Conservation (phyloP, 2,113 vertebrate species). For the Caranx ignobilis region DNA sequence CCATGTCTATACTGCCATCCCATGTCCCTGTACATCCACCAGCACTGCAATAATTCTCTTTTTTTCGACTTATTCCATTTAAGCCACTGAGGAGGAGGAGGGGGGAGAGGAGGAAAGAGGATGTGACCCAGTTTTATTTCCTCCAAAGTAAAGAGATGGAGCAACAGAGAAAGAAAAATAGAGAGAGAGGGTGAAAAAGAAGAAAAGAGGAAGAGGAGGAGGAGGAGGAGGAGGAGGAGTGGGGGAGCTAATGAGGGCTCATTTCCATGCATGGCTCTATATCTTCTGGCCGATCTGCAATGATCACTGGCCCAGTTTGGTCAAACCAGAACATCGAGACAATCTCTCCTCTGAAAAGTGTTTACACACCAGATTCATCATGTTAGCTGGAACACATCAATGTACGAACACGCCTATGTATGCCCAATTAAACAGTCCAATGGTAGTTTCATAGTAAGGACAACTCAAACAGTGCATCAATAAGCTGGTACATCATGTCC, state of each 20-base stretch:
- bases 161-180: slow-evolving; percentile 55
- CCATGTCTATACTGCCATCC: slow-evolving; percentile 7
- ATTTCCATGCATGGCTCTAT: slow-evolving; percentile 66
- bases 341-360: background rate
- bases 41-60: slow-evolving; percentile 40
- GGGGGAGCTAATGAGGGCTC: slow-evolving; percentile 62
- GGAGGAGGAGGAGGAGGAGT: slow-evolving; percentile 6
- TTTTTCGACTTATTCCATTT: slow-evolving; percentile 52
- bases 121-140: slow-evolving; percentile 74
- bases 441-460: background rate
- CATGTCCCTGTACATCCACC: slow-evolving; percentile 36
- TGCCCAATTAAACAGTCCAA: background rate
- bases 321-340: slow-evolving; percentile 14
- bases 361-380: background rate
- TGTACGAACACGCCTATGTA: background rate
- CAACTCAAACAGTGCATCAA: background rate
- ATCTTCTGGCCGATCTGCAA: slow-evolving; percentile 31
- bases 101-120: slow-evolving; percentile 36
- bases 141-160: slow-evolving; percentile 61
- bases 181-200: slow-evolving; percentile 39
- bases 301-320: slow-evolving; percentile 32
- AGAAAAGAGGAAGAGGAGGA: slow-evolving; percentile 36
- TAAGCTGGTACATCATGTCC: slow-evolving; percentile 26
- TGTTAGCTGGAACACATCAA: slow-evolving; percentile 10
- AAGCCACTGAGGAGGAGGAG: slow-evolving; percentile 44